A percentile compares a stretch with the other conserved stretches of the same genome.
Evolutionary conservation across 2,888 invertebrate genomes (phyloP).

Genomic region (Torymus texanus): DNA sequence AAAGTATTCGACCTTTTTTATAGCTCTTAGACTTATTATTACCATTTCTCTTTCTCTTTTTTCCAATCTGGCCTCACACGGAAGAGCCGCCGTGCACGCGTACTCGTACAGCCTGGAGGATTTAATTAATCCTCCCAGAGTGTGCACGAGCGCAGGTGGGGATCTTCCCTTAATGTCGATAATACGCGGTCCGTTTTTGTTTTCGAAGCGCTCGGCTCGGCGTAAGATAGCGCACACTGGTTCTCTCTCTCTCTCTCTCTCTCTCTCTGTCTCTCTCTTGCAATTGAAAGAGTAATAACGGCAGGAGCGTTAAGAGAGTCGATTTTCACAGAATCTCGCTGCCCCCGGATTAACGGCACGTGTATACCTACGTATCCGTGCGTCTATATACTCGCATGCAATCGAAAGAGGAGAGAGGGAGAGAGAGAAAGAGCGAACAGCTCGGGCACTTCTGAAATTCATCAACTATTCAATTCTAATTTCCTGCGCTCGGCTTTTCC

Average conservation of each 20-base stretch:
- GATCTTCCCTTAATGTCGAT: conserved; percentile 65
- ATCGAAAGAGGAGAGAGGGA: conserved; percentile 34
- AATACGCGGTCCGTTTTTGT: conserved; percentile 59
- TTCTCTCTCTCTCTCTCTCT: too few relatives aligned
- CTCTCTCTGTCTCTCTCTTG: too few relatives aligned
- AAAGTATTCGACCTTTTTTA: conserved; percentile 32
- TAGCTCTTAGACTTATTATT: conserved; percentile 12
- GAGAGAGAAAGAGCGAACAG: conserved; percentile 25
- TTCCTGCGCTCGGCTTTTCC: conserved; percentile 61
- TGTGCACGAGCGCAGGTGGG: conserved; percentile 58
- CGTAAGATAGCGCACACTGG: conserved; percentile 32
- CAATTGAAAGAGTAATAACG: conserved; percentile 53
- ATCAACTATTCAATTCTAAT: conserved; percentile 74
- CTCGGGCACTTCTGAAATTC: conserved; percentile 68
- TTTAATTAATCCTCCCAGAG: conserved; percentile 69
- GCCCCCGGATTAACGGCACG: not conserved
- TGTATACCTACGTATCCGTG: too few relatives aligned
- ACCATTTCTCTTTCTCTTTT: conserved; percentile 53
- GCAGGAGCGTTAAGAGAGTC: conserved; percentile 45
- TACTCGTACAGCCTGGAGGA: conserved; percentile 55
- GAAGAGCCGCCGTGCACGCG: conserved; percentile 53
- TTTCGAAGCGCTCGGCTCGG: conserved; percentile 21
- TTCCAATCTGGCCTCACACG: conserved; percentile 49
- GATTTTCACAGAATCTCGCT: conserved; percentile 34
- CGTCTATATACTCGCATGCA: not conserved